Evolutionary conservation across 64 coral and sea anemone species (phyloP).

Genomic region (Cladopsammia gracilis): DNA sequence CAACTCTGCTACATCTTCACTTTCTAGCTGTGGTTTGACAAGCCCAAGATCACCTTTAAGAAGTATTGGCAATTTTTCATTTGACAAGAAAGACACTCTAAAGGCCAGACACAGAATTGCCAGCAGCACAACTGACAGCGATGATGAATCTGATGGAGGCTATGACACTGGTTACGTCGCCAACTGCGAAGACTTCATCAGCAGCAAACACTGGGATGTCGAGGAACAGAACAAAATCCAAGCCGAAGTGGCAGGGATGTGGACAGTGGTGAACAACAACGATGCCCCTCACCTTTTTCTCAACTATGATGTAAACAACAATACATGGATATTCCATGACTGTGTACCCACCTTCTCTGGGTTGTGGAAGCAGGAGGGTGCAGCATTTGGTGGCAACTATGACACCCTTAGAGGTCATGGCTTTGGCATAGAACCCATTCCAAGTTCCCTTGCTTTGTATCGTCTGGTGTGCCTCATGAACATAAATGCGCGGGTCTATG

Average conservation of each 20-base stretch:
- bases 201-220: conserved; percentile 90
- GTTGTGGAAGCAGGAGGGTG: conserved; percentile 2
- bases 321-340: conserved; percentile 53
- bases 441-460: conserved; percentile 92
- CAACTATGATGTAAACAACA: conserved; percentile 58
- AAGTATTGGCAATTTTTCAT: conserved; percentile 27
- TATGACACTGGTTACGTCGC: conserved; percentile 78
- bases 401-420: conserved; percentile 52
- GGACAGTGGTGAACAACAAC: conserved; percentile 61
- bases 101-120: conserved; percentile 1
- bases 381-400: neutral
- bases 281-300: conserved; percentile 72
- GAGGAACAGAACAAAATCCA: conserved; percentile 96
- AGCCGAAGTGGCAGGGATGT: conserved; percentile 77
- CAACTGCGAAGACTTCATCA: conserved; percentile 96
- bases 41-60: conserved; percentile 38
- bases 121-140: conserved; percentile 77
- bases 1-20: conserved; percentile 4
- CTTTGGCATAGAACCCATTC: conserved; percentile 76
- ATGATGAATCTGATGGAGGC: conserved; percentile 84
- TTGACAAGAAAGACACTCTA: conserved; percentile 10
- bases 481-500: conserved; percentile 76
- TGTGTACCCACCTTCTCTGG: conserved; percentile 5
- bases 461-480: conserved; percentile 92
- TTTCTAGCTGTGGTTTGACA: conserved; percentile 29